Conservation (phyloP, 2,888 invertebrate genomes). For the Sminthurinus aureus region DNA sequence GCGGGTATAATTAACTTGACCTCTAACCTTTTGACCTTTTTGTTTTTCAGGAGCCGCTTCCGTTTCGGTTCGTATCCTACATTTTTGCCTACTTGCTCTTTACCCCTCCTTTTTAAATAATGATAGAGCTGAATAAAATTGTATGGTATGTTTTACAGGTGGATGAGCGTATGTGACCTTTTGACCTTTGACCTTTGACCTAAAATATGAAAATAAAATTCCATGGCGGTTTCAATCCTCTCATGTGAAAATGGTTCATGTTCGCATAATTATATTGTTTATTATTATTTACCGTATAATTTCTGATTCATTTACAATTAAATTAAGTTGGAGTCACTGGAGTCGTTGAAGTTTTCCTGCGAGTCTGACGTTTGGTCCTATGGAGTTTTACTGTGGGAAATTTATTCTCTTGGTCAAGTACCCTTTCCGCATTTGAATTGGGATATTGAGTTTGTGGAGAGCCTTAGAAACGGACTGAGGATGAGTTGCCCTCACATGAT, state of each 20-base stretch:
- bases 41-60: slow-evolving; percentile 1
- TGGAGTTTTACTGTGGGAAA: slow-evolving; percentile 20
- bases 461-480: slow-evolving; percentile 1
- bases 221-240: neutral
- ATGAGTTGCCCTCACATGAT: neutral
- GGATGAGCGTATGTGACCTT: no score
- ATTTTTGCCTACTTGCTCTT: no score
- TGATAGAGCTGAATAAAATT: no score
- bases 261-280: neutral
- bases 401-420: slow-evolving; percentile 10
- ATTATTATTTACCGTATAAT: neutral
- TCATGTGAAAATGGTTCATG: neutral
- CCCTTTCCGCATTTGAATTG: neutral
- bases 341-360: neutral
- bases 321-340: slow-evolving; percentile 19
- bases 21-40: neutral
- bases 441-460: slow-evolving; percentile 5
- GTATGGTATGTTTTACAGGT: no score
- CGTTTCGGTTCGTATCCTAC: neutral
- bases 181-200: no score
- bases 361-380: slow-evolving; percentile 9
- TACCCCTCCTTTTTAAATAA: no score
- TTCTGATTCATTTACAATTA: no score
- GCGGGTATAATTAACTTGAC: neutral
- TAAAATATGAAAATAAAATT: no score